Base-by-base conservation (phyloP, 1,140 invertebrate genomes). In the Drepana arcuata region DNA sequence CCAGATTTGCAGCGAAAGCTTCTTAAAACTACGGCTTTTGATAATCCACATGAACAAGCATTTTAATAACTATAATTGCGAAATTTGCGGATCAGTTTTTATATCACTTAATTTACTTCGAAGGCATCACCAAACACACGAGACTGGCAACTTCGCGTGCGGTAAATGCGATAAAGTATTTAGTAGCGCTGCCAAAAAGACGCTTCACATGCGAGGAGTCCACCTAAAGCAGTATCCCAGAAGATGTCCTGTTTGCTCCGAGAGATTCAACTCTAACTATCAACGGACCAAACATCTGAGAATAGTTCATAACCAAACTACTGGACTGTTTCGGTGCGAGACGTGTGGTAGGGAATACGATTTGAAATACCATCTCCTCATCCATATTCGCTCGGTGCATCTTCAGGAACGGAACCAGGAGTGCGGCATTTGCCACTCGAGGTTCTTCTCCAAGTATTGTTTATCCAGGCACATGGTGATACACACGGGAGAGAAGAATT, bases 371-470 rank as follows among this genome's bases (percentile, higher is more conserved):
- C 63, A 68, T 14, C 42, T 86, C 2, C 50, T 80, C n/a, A 48
- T 83, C 0, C 85, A 87, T 16, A 79, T 85, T 28, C 59, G 84
- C 28, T 83, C 74, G 0, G 67, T 78, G 1, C 86, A 86, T 38
- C 72, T 86, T 2, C 85, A 86, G 23, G 85, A 87, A 28, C 68
- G 84, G 5, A 85, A 85, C 18, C 81, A 82, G 4, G 68, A 70
- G 5, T 88, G 86, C 46, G 48, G 57, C 2, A 48, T 85, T 2
- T 87, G 86, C 27, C 77, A 89, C 36, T 92, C 91, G 44, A 87
- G 87, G 10, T 94, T 93, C 61, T 91, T 92, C 34, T 70, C 90
- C 62, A 83, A 91, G 78, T 51, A 91, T 85, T 78, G 90, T 84
- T 25, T 93, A 75, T 82, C 92, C 79, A 77, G 85, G 84, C 88